Evolutionary conservation across 2,888 invertebrate species (phyloP), one percentile per base, ranked within the genome.

Genomic region (Apodemia zela): DNA sequence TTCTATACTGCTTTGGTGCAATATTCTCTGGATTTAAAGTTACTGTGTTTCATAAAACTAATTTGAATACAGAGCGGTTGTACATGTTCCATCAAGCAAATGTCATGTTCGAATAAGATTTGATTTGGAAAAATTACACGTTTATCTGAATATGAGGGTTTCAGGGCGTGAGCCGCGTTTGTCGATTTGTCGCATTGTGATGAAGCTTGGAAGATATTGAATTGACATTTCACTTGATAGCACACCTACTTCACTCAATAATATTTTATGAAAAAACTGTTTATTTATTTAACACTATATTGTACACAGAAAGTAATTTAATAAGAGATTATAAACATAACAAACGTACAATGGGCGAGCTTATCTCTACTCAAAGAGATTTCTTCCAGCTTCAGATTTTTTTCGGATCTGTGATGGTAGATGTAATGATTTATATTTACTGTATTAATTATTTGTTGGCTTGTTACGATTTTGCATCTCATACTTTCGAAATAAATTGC

Each of bases 11-110:
- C 21, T 54, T 54, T 54, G 18, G 51, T 25, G 25, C 25, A 8
- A 54, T 54, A 11, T 54, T 54, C 25, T 54, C 25, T 2, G 54
- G 25, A 54, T 54, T 4, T 54, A 13, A 13, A 1, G 13, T 54
- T 54, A 54, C 25, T 54, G 54, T 54, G 15, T 54, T 54, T 54
- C 15, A 25, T 25, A 25, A 54, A 54, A 15, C 54, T 54, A 15
- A 54, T 54, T 54, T 54, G 54, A 54, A 54, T 54, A 54, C 21
- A 51, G 51, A 51, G 51, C 51, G 51, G 18, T 51, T 18, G 42
- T 45, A n/a, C 51, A 51, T 51, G 21, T 51, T 51, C 51, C 21
- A 51, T 51, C 51, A 51, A 13, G 21, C 51, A 51, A 51, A 51
- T 21, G 21, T 51, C 51, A 51, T 21, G 21, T 51, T 51, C n/a